Conservation (phyloP, 1,140 invertebrate species). For the Luehdorfia chinensis region DNA sequence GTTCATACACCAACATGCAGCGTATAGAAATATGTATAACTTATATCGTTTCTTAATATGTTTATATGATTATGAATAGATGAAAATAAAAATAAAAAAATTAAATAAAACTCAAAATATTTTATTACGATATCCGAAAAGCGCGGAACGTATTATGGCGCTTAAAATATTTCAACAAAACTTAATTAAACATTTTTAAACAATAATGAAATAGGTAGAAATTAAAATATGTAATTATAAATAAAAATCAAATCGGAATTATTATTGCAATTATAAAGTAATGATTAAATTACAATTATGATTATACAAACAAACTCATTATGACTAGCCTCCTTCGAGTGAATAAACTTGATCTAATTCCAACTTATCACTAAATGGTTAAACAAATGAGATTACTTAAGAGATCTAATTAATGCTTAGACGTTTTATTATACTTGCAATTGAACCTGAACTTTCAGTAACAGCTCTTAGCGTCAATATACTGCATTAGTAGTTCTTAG, state of each 20-base stretch:
- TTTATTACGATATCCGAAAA: constrained; percentile 23
- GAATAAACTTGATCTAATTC: constrained; percentile 28
- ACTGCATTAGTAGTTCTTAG: too few relatives aligned
- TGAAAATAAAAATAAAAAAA: constrained; percentile 13
- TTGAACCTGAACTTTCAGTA: not conserved
- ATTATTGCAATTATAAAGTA: constrained; percentile 43
- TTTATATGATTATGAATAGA: too few relatives aligned
- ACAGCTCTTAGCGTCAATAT: too few relatives aligned
- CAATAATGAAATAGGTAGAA: constrained; percentile 4
- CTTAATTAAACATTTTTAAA: not conserved
- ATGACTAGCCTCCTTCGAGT: constrained; percentile 59
- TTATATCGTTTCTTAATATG: too few relatives aligned
- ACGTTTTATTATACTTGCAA: constrained; percentile 21
- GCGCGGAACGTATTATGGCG: not conserved
- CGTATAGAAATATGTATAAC: too few relatives aligned
- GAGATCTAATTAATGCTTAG: constrained; percentile 59
- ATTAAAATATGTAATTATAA: constrained; percentile 39
- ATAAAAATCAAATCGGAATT: constrained; percentile 40
- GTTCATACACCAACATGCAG: too few relatives aligned
- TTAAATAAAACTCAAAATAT: constrained; percentile 25
- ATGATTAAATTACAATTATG: constrained; percentile 31
- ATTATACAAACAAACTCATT: constrained; percentile 56
- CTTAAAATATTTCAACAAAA: constrained; percentile 5
- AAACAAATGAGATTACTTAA: constrained; percentile 57
- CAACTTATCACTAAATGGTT: constrained; percentile 36